phyloP scores from a whole-genome alignment of 2,888 invertebrate genomes.

The Epinotia ramella region DNA sequence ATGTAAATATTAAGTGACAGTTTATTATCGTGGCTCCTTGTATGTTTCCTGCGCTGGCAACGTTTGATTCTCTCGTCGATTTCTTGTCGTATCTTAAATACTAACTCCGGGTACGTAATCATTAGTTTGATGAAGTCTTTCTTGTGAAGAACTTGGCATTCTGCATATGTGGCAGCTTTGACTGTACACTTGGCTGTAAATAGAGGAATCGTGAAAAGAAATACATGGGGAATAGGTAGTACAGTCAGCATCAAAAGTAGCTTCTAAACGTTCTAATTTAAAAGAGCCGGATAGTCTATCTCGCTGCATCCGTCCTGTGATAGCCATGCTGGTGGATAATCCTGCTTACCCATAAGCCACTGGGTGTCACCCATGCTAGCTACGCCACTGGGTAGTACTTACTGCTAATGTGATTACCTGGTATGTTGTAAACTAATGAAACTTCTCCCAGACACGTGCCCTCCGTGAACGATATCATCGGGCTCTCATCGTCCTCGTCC shows the following conservation, averaged over 20 bases:
- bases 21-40: conserved; percentile 53
- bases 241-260: too few species aligned
- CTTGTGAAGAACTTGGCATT: conserved; percentile 82
- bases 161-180: conserved; percentile 82
- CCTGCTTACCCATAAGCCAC: too few species aligned
- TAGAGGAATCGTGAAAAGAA: neutral
- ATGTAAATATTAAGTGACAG: conserved; percentile 76
- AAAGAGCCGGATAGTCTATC: too few species aligned
- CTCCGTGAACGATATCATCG: conserved; percentile 81
- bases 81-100: conserved; percentile 66
- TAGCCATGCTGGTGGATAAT: too few species aligned
- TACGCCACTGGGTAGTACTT: neutral
- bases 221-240: neutral
- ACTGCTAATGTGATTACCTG: conserved; percentile 61
- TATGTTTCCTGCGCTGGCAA: conserved; percentile 60
- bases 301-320: too few species aligned
- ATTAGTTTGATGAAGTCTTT: conserved; percentile 79
- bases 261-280: too few species aligned
- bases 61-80: conserved; percentile 67
- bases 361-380: too few species aligned
- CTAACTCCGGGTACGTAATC: conserved; percentile 78
- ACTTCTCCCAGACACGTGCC: conserved; percentile 84
- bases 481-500: conserved; percentile 83
- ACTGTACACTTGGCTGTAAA: conserved; percentile 79
- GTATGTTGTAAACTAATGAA: conserved; percentile 78